phyloP scores from a whole-genome alignment of 30 jellyfish, hydroid and myxozoan genomes.

The Aurelia sp. region DNA sequence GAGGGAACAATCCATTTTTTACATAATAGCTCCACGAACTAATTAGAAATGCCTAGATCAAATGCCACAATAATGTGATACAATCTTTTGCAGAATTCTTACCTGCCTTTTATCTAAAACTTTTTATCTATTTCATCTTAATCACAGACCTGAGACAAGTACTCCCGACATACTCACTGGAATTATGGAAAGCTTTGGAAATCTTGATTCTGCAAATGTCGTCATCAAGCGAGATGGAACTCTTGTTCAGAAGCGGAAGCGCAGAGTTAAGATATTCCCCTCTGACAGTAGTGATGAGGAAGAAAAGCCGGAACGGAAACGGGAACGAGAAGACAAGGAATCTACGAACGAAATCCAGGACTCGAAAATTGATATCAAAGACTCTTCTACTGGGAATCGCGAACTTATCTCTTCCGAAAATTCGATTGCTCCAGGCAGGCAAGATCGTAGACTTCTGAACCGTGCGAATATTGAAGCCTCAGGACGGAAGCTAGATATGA shows the following conservation, averaged over 20 bases:
- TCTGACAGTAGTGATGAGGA: slow-evolving; percentile 26
- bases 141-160: slow-evolving; percentile 18
- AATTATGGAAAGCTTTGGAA: slow-evolving; percentile 74
- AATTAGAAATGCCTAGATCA: too few relatives aligned
- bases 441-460: background rate
- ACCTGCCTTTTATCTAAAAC: too few relatives aligned
- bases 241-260: slow-evolving; percentile 28
- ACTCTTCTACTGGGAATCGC: background rate
- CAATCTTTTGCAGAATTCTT: too few relatives aligned
- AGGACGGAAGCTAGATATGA: background rate
- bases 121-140: too few relatives aligned
- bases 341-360: background rate
- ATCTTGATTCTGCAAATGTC: slow-evolving; percentile 74
- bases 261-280: background rate
- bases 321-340: background rate
- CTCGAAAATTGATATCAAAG: background rate
- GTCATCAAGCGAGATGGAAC: slow-evolving; percentile 68
- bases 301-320: background rate
- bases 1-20: too few relatives aligned
- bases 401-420: too few relatives aligned
- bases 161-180: slow-evolving; percentile 67
- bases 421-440: background rate
- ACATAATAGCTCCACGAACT: too few relatives aligned
- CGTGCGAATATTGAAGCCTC: background rate
- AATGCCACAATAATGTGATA: too few relatives aligned